phyloP scores from a whole-genome alignment of 2,888 invertebrate genomes.

The Apamea sordens region DNA sequence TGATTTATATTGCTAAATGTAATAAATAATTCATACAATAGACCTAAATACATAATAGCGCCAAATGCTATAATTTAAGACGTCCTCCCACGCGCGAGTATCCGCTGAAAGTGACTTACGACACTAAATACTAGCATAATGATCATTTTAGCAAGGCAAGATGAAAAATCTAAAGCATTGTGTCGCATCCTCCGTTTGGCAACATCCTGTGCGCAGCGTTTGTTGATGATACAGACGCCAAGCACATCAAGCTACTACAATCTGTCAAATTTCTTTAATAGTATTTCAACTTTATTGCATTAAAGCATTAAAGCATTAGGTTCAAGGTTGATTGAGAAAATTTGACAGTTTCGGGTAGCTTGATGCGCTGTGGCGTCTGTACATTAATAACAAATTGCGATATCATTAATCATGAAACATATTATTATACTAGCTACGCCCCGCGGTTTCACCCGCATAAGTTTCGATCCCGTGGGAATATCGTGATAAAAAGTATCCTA shows the following conservation, averaged over 20 bases:
- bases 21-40: conserved; percentile 81
- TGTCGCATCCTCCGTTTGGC: conserved; percentile 20
- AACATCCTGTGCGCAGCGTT: conserved; percentile 22
- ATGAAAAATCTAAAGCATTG: conserved; percentile 35
- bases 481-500: too few species aligned
- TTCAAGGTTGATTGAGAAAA: too few species aligned
- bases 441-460: too few species aligned
- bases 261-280: too few species aligned
- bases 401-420: conserved; percentile 4
- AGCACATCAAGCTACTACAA: too few species aligned
- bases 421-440: neutral
- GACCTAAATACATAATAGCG: conserved; percentile 83
- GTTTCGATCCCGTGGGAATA: too few species aligned
- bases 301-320: too few species aligned
- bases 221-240: too few species aligned
- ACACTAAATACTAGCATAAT: conserved; percentile 38
- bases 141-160: conserved; percentile 27
- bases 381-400: conserved; percentile 2
- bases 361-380: too few species aligned
- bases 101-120: conserved; percentile 53
- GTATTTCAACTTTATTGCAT: too few species aligned
- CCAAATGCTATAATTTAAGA: conserved; percentile 79
- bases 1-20: conserved; percentile 67
- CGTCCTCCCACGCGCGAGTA: conserved; percentile 76
- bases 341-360: too few species aligned